These are phyloP conservation scores for Clanis bilineata DNA, from an alignment of 2,888 invertebrate genomes.

Conservation along the genomic window DNA sequence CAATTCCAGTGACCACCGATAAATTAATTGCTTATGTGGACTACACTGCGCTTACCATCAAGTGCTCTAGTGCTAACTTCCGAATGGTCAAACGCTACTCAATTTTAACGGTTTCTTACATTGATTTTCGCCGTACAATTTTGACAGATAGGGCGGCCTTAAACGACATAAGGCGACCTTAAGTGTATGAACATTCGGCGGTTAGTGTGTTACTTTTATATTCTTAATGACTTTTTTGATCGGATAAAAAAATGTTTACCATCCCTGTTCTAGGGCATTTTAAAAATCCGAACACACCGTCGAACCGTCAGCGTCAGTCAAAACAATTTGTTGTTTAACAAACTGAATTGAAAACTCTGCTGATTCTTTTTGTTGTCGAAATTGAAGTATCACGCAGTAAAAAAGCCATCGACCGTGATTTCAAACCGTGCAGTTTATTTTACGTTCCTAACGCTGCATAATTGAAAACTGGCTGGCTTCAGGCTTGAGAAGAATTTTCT, in stretches of 20 bases:
- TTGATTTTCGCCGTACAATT: too few species aligned
- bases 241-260: too few species aligned
- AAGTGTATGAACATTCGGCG: background rate
- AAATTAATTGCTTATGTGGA: too few species aligned
- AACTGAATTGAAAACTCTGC: constrained; percentile 28
- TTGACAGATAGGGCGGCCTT: too few species aligned
- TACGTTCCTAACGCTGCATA: constrained; percentile 3
- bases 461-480: background rate
- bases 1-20: too few species aligned
- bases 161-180: too few species aligned
- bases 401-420: constrained; percentile 12
- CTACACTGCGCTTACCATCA: too few species aligned
- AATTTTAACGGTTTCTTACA: too few species aligned
- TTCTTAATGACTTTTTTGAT: too few species aligned
- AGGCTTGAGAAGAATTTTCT: background rate
- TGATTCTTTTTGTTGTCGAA: constrained; percentile 19
- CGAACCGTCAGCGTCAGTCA: constrained; percentile 21
- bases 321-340: constrained; percentile 29
- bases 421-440: constrained; percentile 8
- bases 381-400: constrained; percentile 18
- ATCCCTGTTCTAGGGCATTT: background rate
- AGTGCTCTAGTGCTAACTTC: too few species aligned
- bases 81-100: too few species aligned
- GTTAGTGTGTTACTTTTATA: too few species aligned
- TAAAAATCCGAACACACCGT: background rate